Evolutionary conservation across 2,888 invertebrate genomes (phyloP).

Genomic region (Pristionchus fissidentatus): DNA sequence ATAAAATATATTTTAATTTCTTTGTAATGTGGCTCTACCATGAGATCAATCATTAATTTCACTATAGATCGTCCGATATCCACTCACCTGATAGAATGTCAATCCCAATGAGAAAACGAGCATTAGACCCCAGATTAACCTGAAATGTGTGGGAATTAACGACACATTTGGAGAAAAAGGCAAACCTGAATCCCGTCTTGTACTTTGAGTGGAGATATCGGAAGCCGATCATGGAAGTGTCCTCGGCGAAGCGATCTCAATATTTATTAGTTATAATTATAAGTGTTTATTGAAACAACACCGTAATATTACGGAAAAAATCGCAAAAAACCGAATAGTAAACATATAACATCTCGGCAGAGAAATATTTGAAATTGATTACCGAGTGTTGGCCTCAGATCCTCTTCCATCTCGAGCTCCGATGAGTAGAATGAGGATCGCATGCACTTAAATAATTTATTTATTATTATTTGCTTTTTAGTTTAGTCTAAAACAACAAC

Average conservation of each 20-base stretch:
- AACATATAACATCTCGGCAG: background rate
- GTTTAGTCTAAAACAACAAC: too few relatives aligned
- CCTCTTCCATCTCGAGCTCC: slow-evolving; percentile 39
- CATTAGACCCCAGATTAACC: slow-evolving; percentile 67
- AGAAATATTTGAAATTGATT: background rate
- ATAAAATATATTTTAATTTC: background rate
- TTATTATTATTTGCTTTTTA: background rate
- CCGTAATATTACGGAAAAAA: too few relatives aligned
- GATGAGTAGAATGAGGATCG: slow-evolving; percentile 36
- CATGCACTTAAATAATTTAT: background rate
- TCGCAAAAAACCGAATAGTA: background rate
- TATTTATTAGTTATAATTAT: background rate
- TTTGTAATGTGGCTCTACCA: background rate
- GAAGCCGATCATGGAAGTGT: slow-evolving; percentile 70
- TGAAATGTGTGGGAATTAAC: slow-evolving; percentile 52
- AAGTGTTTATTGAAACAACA: too few relatives aligned
- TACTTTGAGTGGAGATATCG: slow-evolving; percentile 68
- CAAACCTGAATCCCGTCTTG: slow-evolving; percentile 69
- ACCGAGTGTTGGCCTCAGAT: slow-evolving; percentile 39
- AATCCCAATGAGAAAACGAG: slow-evolving; percentile 67
- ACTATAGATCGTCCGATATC: too few relatives aligned
- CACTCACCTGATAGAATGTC: slow-evolving; percentile 67
- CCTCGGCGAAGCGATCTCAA: slow-evolving; percentile 65
- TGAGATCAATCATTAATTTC: too few relatives aligned
- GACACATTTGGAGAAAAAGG: background rate